Base-by-base conservation (phyloP, 2,888 invertebrate genomes). In the Oxytorus armatus region DNA sequence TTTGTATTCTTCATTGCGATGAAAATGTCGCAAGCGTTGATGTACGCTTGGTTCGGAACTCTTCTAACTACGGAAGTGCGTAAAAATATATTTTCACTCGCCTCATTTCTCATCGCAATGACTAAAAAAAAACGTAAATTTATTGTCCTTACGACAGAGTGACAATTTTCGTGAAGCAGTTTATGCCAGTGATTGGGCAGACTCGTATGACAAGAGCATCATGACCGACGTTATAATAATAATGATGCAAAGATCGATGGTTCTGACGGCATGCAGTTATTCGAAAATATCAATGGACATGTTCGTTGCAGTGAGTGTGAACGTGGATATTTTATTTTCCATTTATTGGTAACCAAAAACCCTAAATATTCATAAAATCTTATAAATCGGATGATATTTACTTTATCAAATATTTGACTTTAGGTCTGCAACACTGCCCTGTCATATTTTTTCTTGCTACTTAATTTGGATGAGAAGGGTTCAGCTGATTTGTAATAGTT, bases 211-310 rank as follows among this genome's bases (percentile, higher is more conserved):
- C 23, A 70, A 23, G 18, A 14, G 57, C 5, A 47, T 84, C 4
- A 84, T 74, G 72, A 75, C 79, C 1, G 83, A 78, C 7, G 25
- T 87, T n/a, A n/a, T n/a, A n/a, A n/a, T n/a, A n/a, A n/a, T n/a
- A n/a, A n/a, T n/a, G n/a, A n/a, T n/a, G n/a, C 86, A 88, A 59
- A 86, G 81, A 29, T 85, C 88, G 14, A 66, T 88, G 0, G 25
- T 61, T 39, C 59, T 89, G 10, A 85, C 68, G 51, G 87, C 83
- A 0, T 83, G 83, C 33, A 73, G 78, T 33, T 76, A 85, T 51
- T 82, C 85, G 49, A 29, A 47, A 11, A 75, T 88, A 25, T 83
- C 85, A 2, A 21, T 81, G 11, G 65, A 81, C 47, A 76, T 78
- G 72, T 79, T 77, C 18, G 23, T 76, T 7, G 68, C n/a, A n/a